A percentile compares a stretch with the other conserved stretches of the same genome.
phyloP scores from a whole-genome alignment of 1,140 invertebrate genomes.

The Notospermus geniculatus region DNA sequence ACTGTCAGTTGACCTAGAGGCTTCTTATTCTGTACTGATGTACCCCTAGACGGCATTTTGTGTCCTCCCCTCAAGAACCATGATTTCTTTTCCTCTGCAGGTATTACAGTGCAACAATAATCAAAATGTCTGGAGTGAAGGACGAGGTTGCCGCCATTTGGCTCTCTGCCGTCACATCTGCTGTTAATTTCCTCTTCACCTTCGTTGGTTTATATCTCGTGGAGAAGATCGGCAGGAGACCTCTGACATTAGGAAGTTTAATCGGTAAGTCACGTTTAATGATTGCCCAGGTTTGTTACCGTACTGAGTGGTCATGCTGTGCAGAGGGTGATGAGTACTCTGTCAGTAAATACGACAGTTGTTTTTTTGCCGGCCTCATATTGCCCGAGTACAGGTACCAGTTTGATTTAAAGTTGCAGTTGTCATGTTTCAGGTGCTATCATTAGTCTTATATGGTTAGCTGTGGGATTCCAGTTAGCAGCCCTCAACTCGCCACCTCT shows the following conservation, averaged over 20 bases:
- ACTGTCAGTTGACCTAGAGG: no score
- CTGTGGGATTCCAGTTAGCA: conserved; percentile 59
- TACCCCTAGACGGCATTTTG: no score
- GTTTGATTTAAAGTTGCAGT: no score
- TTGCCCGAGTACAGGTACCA: no score
- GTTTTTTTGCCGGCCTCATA: conserved; percentile 14
- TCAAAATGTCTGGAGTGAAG: conserved; percentile 63
- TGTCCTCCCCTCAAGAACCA: no score
- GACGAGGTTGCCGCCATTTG: conserved; percentile 63
- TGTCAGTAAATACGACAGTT: neutral
- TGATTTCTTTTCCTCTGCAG: conserved; percentile 39
- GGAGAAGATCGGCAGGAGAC: conserved; percentile 63
- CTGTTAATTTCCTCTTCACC: conserved; percentile 63
- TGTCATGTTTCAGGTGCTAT: conserved; percentile 53
- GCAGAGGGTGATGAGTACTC: neutral
- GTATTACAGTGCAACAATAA: conserved; percentile 68
- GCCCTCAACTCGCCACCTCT: conserved; percentile 55
- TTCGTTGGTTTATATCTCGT: conserved; percentile 64
- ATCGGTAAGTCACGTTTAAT: conserved; percentile 51
- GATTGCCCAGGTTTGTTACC: no score
- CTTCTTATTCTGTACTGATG: no score
- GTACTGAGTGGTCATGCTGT: no score
- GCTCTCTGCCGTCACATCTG: conserved; percentile 61
- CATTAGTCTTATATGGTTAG: conserved; percentile 57
- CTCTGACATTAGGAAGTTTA: conserved; percentile 60